Evolutionary conservation across 2,888 invertebrate genomes (phyloP).

Genomic region (Myopa testacea): DNA sequence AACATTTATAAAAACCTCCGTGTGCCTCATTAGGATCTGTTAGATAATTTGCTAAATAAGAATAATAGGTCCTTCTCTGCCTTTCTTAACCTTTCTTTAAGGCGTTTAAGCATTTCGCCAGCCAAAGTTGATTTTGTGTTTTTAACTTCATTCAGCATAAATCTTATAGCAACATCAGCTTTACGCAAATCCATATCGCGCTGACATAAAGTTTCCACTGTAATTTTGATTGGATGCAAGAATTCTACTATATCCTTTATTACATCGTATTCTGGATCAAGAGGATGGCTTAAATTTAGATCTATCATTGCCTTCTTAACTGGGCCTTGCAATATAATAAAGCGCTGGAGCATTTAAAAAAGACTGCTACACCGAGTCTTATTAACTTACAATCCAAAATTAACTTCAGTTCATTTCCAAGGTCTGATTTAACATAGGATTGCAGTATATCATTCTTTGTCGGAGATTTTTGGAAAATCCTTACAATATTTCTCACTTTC

Average conservation of each 20-base stretch:
- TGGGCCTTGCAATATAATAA: not conserved
- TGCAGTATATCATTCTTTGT: conserved; percentile 10
- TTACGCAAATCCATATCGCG: no score
- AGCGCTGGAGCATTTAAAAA: conserved; percentile 9
- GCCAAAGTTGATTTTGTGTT: no score
- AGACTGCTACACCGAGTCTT: conserved; percentile 7
- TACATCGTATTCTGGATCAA: not conserved
- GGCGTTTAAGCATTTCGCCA: no score
- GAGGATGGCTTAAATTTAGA: not conserved
- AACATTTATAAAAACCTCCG: not conserved
- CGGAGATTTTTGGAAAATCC: conserved; percentile 6
- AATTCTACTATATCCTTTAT: no score
- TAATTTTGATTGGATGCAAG: no score
- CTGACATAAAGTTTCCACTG: no score
- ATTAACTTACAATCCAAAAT: conserved; percentile 15
- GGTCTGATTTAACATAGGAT: not conserved
- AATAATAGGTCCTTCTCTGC: not conserved
- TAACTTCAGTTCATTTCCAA: not conserved
- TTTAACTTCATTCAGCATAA: no score
- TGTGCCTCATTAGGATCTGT: not conserved
- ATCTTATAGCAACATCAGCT: no score
- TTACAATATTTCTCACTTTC: not conserved
- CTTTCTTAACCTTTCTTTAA: no score
- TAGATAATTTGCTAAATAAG: not conserved
- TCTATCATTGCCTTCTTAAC: conserved; percentile 12